A percentile compares a stretch with the other conserved stretches of the same genome.
Evolutionary conservation across 2,888 invertebrate species (phyloP).

Genomic region (Molorchus minor): DNA sequence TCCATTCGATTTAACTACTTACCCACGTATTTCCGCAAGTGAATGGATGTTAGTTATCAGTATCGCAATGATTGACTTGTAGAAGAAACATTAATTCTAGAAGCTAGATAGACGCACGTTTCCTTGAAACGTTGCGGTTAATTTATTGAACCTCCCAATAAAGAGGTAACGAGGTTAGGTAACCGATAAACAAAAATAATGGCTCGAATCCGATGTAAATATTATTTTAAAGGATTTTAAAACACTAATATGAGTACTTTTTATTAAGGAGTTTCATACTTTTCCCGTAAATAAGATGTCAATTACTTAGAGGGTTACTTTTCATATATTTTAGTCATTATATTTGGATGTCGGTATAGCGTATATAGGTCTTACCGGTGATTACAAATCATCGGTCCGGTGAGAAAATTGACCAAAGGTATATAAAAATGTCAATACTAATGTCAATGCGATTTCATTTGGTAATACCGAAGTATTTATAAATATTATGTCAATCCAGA

Average conservation of each 20-base stretch:
- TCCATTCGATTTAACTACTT: no score
- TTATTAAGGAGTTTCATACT: not conserved
- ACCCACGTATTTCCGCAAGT: no score
- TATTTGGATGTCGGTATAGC: slow-evolving; percentile 53
- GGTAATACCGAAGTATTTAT: slow-evolving; percentile 58
- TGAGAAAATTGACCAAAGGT: slow-evolving; percentile 62
- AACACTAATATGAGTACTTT: no score
- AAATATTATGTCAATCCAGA: slow-evolving; percentile 62
- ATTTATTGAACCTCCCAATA: slow-evolving; percentile 54
- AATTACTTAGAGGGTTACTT: slow-evolving; percentile 39
- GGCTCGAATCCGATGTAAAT: slow-evolving; percentile 41
- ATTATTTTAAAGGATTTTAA: slow-evolving; percentile 31
- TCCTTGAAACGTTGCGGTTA: slow-evolving; percentile 58
- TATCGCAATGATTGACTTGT: slow-evolving; percentile 59
- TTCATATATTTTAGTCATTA: slow-evolving; percentile 44
- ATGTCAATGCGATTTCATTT: slow-evolving; percentile 61
- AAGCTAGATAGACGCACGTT: slow-evolving; percentile 57
- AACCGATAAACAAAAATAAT: slow-evolving; percentile 55
- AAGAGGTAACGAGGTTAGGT: slow-evolving; percentile 46
- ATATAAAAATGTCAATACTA: slow-evolving; percentile 62
- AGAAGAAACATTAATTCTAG: slow-evolving; percentile 56
- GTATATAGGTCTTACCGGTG: slow-evolving; percentile 40
- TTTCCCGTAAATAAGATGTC: slow-evolving; percentile 29
- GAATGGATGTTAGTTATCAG: slow-evolving; percentile 38
- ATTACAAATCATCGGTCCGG: slow-evolving; percentile 37